Evolutionary conservation across 2,113 vertebrate species (phyloP), one percentile per base, ranked within the genome.

Genomic region (Syngnathus scovelli): DNA sequence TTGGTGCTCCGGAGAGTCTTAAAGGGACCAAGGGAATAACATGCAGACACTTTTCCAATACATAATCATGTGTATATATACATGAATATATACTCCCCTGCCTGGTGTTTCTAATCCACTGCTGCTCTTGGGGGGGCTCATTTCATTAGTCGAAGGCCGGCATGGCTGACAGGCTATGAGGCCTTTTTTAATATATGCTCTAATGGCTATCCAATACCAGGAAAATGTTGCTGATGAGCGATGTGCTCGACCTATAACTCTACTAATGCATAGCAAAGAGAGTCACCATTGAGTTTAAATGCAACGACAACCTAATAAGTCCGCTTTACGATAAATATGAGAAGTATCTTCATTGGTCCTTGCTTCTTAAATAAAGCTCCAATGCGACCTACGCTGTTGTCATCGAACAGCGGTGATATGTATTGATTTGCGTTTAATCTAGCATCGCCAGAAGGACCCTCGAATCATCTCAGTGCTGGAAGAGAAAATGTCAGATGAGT

Each of bases 61-160:
- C 92, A 94, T 94, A 94, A 95, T 94, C 92, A 92, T 90, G 90
- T 90, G 89, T 93, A 90, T 93, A 93, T 93, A 93, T 93, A 93
- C 93, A 94, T 93, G 91, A 91, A 92, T 92, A 93, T 93, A 93
- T 91, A 92, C 91, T 92, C 89, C 86, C 87, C 87, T 84, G 88
- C 89, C 76, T 90, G 61, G 86, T 92, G 89, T 91, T 92, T 90
- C 92, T 92, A 94, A 94, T 93, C 92, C 91, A 90, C 89, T 91
- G 90, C 83, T 89, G 90, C 86, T 90, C 85, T 88, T 86, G 39
- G 41, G 41, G 61, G 91, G 87, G 85, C 85, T 93, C 89, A 87
- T 92, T 93, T 92, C 88, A 94, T 92, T 91, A 92, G 89, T 87
- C 76, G 70, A 87, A 81, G 86, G 84, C 81, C 80, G 81, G 82